phyloP scores from a whole-genome alignment of 2,113 vertebrate genomes.

The Lota lota region DNA sequence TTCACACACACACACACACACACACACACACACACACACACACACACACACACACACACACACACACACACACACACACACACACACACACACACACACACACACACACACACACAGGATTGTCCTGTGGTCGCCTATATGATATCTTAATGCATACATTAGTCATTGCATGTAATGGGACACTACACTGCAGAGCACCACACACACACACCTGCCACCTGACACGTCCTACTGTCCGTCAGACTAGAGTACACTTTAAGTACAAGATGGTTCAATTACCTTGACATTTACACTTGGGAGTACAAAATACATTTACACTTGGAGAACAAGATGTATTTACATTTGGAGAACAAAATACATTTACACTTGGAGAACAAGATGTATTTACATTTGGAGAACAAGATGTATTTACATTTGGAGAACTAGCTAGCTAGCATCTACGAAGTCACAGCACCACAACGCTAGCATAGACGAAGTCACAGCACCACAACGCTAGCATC shows the following conservation, averaged over 20 bases:
- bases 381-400: too few relatives aligned
- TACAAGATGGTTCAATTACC: too few relatives aligned
- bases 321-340: too few relatives aligned
- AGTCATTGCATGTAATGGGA: slow-evolving; percentile 41
- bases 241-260: not conserved
- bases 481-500: too few relatives aligned
- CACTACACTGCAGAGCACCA: slow-evolving; percentile 19
- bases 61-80: slow-evolving; percentile 13
- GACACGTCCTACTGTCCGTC: not conserved
- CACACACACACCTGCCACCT: not conserved
- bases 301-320: too few relatives aligned
- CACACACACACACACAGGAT: slow-evolving; percentile 10
- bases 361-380: too few relatives aligned
- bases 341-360: too few relatives aligned
- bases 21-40: not conserved
- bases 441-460: too few relatives aligned
- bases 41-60: slow-evolving; percentile 3
- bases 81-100: slow-evolving; percentile 1
- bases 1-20: not conserved
- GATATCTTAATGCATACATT: slow-evolving; percentile 21
- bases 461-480: too few relatives aligned
- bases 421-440: too few relatives aligned
- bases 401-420: too few relatives aligned
- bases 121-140: slow-evolving; percentile 23
- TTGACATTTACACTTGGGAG: too few relatives aligned